Conservation (phyloP, 1,140 invertebrate genomes). For the Lethrus apterus region DNA sequence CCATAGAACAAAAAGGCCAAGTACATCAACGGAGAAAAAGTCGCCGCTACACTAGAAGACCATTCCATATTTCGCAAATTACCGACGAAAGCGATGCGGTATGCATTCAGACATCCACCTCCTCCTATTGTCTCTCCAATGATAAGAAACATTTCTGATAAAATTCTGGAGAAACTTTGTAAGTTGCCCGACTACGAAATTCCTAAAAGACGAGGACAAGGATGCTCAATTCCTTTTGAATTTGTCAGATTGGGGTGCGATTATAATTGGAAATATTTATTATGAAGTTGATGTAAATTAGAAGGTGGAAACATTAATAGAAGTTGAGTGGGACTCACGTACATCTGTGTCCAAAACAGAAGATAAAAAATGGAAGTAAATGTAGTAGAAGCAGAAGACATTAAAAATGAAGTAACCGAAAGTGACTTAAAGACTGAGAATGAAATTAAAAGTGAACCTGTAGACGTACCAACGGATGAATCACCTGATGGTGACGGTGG, state of each 20-base stretch:
- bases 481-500: too few relatives aligned
- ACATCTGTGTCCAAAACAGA: too few relatives aligned
- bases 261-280: constrained; percentile 29
- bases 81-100: constrained; percentile 20
- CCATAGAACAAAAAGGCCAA: constrained; percentile 5
- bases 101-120: constrained; percentile 23
- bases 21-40: constrained; percentile 12
- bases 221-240: constrained; percentile 6
- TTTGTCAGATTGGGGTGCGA: constrained; percentile 31
- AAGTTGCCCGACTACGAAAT: constrained; percentile 24
- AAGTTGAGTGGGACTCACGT: too few relatives aligned
- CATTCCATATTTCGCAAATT: constrained; percentile 24
- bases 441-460: too few relatives aligned
- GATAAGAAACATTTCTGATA: constrained; percentile 29
- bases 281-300: constrained; percentile 29
- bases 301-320: too few relatives aligned
- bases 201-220: constrained; percentile 16
- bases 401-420: too few relatives aligned
- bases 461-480: too few relatives aligned
- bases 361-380: too few relatives aligned
- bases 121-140: constrained; percentile 30
- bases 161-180: constrained; percentile 30
- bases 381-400: too few relatives aligned
- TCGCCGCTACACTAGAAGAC: constrained; percentile 18
- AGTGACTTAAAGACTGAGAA: too few relatives aligned